Percentiles rank a stretch among this genome's conserved stretches.
phyloP scores from a whole-genome alignment of 1,140 invertebrate species.

The Acromyrmex echinatior region DNA sequence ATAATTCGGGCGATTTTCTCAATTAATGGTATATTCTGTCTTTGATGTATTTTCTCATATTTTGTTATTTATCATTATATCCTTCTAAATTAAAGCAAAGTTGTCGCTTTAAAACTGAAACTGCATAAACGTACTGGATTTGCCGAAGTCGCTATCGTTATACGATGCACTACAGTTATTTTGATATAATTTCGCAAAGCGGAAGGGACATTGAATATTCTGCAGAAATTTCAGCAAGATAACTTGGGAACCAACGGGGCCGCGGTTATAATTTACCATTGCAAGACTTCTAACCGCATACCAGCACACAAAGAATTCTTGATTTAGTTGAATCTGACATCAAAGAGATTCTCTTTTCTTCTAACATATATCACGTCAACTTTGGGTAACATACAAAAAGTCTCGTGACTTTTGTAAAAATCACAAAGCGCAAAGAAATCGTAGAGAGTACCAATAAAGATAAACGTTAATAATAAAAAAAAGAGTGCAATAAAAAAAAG shows the following conservation, averaged over 20 bases:
- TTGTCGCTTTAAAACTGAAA: background rate
- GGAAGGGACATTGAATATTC: slow-evolving; percentile 30
- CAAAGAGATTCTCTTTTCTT: slow-evolving; percentile 4
- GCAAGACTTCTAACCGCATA: background rate
- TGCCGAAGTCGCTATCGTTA: background rate
- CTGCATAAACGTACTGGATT: background rate
- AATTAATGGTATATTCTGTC: background rate
- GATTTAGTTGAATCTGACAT: background rate
- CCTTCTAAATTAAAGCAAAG: background rate
- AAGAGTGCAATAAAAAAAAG: background rate
- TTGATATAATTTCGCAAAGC: slow-evolving; percentile 30
- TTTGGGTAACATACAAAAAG: background rate
- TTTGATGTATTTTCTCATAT: background rate
- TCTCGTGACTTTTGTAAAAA: background rate
- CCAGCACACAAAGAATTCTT: background rate
- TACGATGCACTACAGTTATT: slow-evolving; percentile 17
- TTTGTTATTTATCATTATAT: background rate
- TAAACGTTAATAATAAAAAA: background rate
- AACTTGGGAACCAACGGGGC: background rate
- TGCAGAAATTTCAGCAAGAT: slow-evolving; percentile 13
- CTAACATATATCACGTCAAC: background rate
- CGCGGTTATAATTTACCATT: slow-evolving; percentile 25
- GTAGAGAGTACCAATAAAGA: background rate
- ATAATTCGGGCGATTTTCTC: background rate
- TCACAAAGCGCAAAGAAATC: background rate